Percentiles rank a stretch among this genome's conserved stretches.
Conservation (phyloP, 2,797 vertebrate genomes). For the Syndactyla subalaris region DNA sequence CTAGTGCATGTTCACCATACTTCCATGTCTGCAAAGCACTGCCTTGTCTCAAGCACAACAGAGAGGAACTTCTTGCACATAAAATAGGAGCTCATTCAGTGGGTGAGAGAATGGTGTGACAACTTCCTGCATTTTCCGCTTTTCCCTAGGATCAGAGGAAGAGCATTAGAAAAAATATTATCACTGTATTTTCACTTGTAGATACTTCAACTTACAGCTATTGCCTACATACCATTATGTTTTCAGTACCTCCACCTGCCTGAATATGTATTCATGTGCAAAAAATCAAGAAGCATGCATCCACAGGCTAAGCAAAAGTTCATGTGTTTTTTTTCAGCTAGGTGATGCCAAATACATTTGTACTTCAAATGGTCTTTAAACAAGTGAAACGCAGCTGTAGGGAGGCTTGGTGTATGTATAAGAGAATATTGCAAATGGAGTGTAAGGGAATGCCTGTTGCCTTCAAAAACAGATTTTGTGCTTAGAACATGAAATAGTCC, state of each 20-base stretch:
- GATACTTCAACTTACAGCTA: background rate
- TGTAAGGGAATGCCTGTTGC: background rate
- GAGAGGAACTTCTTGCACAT: background rate
- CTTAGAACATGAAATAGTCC: background rate
- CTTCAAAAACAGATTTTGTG: background rate
- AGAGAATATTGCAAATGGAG: background rate
- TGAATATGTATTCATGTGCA: background rate
- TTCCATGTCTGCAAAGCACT: background rate
- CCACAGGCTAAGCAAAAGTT: background rate
- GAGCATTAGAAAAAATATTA: background rate
- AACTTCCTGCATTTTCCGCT: background rate
- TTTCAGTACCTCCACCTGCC: background rate
- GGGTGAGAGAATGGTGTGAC: background rate
- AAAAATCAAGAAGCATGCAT: background rate
- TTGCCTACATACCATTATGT: background rate
- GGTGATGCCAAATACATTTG: background rate
- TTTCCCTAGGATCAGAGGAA: background rate
- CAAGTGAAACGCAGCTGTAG: background rate
- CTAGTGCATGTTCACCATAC: background rate
- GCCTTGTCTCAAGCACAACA: background rate
- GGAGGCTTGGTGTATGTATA: background rate
- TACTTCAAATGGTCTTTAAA: background rate
- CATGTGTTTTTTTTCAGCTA: background rate
- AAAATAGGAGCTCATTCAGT: background rate
- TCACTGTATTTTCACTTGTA: background rate